Evolutionary conservation across 2,888 invertebrate genomes (phyloP).

Genomic region (Gastrophysa polygoni): DNA sequence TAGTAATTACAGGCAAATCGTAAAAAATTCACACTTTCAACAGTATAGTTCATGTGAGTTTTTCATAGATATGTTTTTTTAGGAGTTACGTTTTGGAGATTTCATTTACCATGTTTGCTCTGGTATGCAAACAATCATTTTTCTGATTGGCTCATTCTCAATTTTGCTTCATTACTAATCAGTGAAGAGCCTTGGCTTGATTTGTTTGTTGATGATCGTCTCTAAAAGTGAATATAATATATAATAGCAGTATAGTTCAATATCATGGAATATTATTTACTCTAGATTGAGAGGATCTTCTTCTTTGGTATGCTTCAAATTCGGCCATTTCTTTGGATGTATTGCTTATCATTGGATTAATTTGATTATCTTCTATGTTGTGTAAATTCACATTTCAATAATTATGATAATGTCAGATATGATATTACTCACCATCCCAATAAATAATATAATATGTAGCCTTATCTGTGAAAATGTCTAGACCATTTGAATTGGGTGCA

Average conservation of each 20-base stretch:
- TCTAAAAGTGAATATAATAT: not conserved
- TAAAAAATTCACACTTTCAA: too few species aligned
- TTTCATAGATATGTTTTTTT: too few species aligned
- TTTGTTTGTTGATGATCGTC: not conserved
- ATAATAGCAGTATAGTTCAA: not conserved
- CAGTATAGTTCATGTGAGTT: too few species aligned
- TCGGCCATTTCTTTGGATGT: slow-evolving; percentile 26
- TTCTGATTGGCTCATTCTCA: not conserved
- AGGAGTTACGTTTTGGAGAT: too few species aligned
- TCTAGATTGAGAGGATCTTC: slow-evolving; percentile 4
- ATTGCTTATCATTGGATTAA: slow-evolving; percentile 27
- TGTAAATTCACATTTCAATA: too few species aligned
- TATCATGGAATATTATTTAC: not conserved
- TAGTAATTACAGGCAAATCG: too few species aligned
- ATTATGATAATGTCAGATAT: too few species aligned
- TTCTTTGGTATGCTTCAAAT: not conserved
- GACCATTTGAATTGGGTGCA: slow-evolving; percentile 19
- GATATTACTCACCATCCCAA: slow-evolving; percentile 16
- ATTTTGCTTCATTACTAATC: not conserved
- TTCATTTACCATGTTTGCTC: too few species aligned
- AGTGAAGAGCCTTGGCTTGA: not conserved
- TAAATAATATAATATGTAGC: slow-evolving; percentile 28
- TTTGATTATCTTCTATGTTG: not conserved
- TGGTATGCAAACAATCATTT: not conserved
- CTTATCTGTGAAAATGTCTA: slow-evolving; percentile 27